Percentiles rank a stretch among this genome's conserved stretches.
Conservation (phyloP, 2,888 invertebrate genomes). For the Anthoptus insignis region DNA sequence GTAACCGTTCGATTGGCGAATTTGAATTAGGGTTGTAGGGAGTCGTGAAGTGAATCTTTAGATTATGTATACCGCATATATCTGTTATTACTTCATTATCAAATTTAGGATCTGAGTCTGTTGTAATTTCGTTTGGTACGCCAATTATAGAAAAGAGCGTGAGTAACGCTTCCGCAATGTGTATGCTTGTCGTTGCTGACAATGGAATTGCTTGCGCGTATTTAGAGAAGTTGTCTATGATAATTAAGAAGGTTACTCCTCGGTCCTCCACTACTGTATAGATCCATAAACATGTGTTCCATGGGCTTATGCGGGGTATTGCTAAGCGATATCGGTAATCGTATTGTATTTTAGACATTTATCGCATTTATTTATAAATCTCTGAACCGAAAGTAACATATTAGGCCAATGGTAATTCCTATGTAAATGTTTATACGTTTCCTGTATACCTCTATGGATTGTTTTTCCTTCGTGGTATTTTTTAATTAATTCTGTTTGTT, state of each 20-base stretch:
- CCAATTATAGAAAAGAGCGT: neutral
- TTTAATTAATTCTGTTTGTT: neutral
- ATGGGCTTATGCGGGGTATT: conserved; percentile 49
- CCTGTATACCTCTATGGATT: conserved; percentile 9
- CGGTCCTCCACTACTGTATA: conserved; percentile 40
- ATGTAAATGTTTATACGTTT: conserved; percentile 14
- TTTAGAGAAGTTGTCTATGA: no score
- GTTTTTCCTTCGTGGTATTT: neutral
- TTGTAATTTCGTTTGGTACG: neutral
- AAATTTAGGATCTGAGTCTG: conserved; percentile 18
- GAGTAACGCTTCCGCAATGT: neutral
- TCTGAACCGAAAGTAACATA: neutral
- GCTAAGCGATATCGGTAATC: conserved; percentile 19
- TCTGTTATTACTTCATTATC: conserved; percentile 42
- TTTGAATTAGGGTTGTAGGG: conserved; percentile 42
- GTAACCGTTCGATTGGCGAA: conserved; percentile 45
- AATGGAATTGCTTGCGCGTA: no score
- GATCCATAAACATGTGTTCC: conserved; percentile 51
- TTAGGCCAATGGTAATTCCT: conserved; percentile 8
- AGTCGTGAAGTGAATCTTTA: conserved; percentile 42
- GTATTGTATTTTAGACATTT: conserved; percentile 6
- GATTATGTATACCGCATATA: conserved; percentile 29
- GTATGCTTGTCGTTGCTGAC: neutral
- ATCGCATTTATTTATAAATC: neutral
- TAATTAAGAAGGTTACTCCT: conserved; percentile 9